phyloP scores from a whole-genome alignment of 2,113 vertebrate species.

The Ictidomys tridecemlineatus region DNA sequence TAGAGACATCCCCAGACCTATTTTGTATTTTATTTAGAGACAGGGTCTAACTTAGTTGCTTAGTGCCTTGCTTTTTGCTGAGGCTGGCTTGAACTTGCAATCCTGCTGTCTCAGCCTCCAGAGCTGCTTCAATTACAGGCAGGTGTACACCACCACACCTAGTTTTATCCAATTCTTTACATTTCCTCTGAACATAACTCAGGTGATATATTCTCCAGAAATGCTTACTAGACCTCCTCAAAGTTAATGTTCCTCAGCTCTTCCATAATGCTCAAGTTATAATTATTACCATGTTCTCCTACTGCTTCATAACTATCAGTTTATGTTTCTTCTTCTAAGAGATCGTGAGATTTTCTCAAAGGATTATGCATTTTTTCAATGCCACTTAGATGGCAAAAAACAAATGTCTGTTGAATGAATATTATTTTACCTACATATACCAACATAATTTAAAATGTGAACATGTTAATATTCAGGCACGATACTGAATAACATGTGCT shows the following conservation, averaged over 20 bases:
- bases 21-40: too few relatives aligned
- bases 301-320: not conserved
- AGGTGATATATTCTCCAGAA: not conserved
- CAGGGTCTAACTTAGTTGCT: too few relatives aligned
- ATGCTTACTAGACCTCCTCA: not conserved
- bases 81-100: too few relatives aligned
- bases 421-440: not conserved
- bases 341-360: not conserved
- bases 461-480: constrained; percentile 1
- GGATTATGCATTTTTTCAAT: not conserved
- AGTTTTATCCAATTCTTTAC: not conserved
- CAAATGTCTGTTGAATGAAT: not conserved
- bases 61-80: too few relatives aligned
- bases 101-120: too few relatives aligned
- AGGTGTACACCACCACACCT: too few relatives aligned
- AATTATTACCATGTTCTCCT: not conserved
- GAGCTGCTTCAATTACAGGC: too few relatives aligned
- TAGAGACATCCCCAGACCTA: too few relatives aligned
- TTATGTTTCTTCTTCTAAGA: not conserved
- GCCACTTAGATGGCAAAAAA: not conserved
- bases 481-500: not conserved
- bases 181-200: constrained; percentile 10
- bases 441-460: constrained; percentile 50
- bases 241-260: not conserved
- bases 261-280: not conserved